These are phyloP conservation scores for Apodemus speciosus DNA, from an alignment of 2,113 vertebrate genomes.

Conservation along the genomic window DNA sequence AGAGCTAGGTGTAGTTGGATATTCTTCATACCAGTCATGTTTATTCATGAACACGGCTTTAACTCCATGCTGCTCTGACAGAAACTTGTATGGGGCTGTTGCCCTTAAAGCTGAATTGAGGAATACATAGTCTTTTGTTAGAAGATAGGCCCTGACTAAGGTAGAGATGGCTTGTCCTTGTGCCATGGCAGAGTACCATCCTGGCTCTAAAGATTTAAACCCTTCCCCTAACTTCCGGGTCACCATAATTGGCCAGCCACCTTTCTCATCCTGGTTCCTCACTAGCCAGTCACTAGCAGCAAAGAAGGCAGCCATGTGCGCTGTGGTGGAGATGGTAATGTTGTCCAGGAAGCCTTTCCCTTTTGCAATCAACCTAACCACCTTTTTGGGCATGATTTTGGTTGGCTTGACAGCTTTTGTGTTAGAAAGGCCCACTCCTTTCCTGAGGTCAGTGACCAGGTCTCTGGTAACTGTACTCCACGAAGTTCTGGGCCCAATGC, in stretches of 20 bases:
- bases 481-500: conserved; percentile 89
- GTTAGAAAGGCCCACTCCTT: conserved; percentile 96
- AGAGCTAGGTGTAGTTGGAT: conserved; percentile 96
- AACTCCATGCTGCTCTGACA: conserved; percentile 93
- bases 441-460: conserved; percentile 95
- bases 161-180: conserved; percentile 99
- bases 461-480: conserved; percentile 97
- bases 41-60: conserved; percentile 95
- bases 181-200: conserved; percentile 99
- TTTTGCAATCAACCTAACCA: conserved; percentile 89
- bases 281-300: conserved; percentile 96
- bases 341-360: conserved; percentile 95
- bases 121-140: conserved; percentile 93
- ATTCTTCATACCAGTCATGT: conserved; percentile 99
- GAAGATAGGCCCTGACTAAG: conserved; percentile 93
- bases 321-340: conserved; percentile 93
- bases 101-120: conserved; percentile 92
- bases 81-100: conserved; percentile 92
- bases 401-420: conserved; percentile 98
- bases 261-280: conserved; percentile 95
- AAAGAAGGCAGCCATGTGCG: conserved; percentile 96
- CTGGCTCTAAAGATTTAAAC: conserved; percentile 94
- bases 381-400: conserved; percentile 94
- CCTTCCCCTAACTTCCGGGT: conserved; percentile 97
- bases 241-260: conserved; percentile 98